phyloP scores from a whole-genome alignment of 2,797 vertebrate genomes.

The Lagodon rhomboides region DNA sequence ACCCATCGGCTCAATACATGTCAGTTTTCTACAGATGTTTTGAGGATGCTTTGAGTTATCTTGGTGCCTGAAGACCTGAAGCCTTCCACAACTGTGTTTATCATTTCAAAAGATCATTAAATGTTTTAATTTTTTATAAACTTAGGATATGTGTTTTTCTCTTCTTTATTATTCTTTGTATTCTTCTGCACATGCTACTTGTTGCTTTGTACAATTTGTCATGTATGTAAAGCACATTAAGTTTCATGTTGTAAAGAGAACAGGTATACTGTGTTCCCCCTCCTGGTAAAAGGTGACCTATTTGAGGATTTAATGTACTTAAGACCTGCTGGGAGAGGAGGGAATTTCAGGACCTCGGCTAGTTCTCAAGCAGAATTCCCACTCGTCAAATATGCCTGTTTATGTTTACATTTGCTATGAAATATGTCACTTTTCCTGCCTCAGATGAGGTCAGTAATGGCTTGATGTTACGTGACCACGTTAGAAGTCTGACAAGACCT shows the following conservation, averaged over 20 bases:
- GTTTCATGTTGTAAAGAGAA: background rate
- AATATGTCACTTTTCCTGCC: constrained; percentile 23
- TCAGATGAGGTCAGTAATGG: constrained; percentile 32
- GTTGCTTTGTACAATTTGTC: background rate
- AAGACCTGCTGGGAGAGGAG: background rate
- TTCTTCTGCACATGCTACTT: background rate
- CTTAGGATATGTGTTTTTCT: too few species aligned
- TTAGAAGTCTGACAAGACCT: constrained; percentile 39
- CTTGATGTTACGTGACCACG: constrained; percentile 46
- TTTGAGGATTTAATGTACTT: background rate
- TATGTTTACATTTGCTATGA: constrained; percentile 18
- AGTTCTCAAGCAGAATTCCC: constrained; percentile 31
- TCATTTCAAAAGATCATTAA: background rate
- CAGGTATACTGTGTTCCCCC: background rate
- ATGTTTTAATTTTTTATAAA: background rate
- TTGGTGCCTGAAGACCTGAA: background rate
- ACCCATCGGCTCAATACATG: background rate
- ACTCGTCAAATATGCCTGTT: constrained; percentile 18
- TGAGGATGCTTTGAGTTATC: background rate
- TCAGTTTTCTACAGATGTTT: too few species aligned
- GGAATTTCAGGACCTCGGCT: constrained; percentile 49
- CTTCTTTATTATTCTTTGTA: background rate
- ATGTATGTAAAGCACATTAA: background rate
- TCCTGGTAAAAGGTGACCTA: background rate
- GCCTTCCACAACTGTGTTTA: background rate